Percentiles rank a stretch among this genome's conserved stretches.
Conservation (phyloP, 2,888 invertebrate species). For the Embidobia sp. region DNA sequence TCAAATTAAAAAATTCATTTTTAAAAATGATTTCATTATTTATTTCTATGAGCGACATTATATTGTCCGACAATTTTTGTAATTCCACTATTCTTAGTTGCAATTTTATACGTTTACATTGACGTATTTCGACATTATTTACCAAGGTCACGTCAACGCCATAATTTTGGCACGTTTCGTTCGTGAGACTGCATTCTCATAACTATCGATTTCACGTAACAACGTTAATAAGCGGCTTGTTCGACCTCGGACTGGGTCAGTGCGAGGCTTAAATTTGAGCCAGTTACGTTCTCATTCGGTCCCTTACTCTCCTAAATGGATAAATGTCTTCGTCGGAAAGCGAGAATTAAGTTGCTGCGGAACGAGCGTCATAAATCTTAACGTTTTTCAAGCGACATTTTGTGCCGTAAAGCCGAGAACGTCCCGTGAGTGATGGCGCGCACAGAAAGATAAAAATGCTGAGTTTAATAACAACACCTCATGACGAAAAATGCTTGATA, state of each 20-base stretch:
- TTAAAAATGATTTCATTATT: too few relatives aligned
- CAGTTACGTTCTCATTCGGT: conserved; percentile 47
- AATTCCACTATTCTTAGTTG: not conserved
- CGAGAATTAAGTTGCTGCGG: conserved; percentile 53
- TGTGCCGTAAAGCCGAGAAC: conserved; percentile 50
- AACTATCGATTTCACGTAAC: conserved; percentile 64
- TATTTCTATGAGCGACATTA: too few relatives aligned
- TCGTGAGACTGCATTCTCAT: conserved; percentile 37
- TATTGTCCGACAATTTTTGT: too few relatives aligned
- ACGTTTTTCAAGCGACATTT: conserved; percentile 53
- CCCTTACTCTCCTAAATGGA: conserved; percentile 5
- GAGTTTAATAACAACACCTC: conserved; percentile 57
- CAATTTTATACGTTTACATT: conserved; percentile 36
- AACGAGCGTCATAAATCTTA: conserved; percentile 57
- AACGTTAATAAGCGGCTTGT: conserved; percentile 58
- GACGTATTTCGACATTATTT: conserved; percentile 20
- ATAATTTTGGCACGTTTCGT: conserved; percentile 47
- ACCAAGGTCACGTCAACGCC: conserved; percentile 43
- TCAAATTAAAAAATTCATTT: too few relatives aligned
- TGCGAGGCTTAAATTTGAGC: conserved; percentile 60
- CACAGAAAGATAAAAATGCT: conserved; percentile 54
- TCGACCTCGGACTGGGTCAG: conserved; percentile 24
- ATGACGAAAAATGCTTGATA: conserved; percentile 46
- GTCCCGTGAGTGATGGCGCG: conserved; percentile 55
- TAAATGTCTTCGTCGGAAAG: conserved; percentile 48